A percentile compares a stretch with the other conserved stretches of the same genome.
Evolutionary conservation across 2,888 invertebrate species (phyloP).

Genomic region (Platerodrilus igneus): DNA sequence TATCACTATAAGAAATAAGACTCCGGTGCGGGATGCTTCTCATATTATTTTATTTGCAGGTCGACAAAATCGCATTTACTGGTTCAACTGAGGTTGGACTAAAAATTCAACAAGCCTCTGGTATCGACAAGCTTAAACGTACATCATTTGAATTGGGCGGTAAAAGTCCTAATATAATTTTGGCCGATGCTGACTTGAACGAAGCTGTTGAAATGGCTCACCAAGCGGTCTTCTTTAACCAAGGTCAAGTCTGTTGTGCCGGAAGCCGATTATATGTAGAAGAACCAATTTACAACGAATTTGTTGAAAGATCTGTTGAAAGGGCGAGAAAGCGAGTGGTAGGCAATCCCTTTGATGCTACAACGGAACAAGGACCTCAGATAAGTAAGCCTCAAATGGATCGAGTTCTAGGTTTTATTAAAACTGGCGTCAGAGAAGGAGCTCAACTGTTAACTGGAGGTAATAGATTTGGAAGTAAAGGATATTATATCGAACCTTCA

Average conservation of each 20-base stretch:
- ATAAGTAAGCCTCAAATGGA: constrained; percentile 77
- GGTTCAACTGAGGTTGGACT: constrained; percentile 86
- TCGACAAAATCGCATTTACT: constrained; percentile 93
- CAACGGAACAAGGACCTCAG: constrained; percentile 88
- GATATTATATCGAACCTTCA: constrained; percentile 85
- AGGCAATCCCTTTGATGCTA: constrained; percentile 82
- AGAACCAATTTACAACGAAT: constrained; percentile 86
- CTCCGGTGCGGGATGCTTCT: too few relatives aligned
- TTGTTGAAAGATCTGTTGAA: constrained; percentile 73
- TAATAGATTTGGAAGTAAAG: constrained; percentile 58
- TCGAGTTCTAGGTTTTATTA: constrained; percentile 76
- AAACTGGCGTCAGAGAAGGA: constrained; percentile 78
- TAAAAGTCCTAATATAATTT: constrained; percentile 87
- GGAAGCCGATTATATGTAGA: constrained; percentile 89
- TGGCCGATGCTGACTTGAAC: constrained; percentile 77
- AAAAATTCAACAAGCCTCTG: constrained; percentile 74
- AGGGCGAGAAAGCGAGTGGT: constrained; percentile 73
- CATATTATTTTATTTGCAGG: constrained; percentile 46
- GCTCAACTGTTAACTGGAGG: constrained; percentile 81
- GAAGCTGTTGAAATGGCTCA: constrained; percentile 80
- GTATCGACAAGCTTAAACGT: constrained; percentile 71
- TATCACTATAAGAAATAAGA: too few relatives aligned
- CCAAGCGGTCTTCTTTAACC: constrained; percentile 84
- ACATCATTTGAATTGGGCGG: constrained; percentile 90
- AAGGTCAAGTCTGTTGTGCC: constrained; percentile 86